A percentile compares a stretch with the other conserved stretches of the same genome.
These are phyloP conservation scores for Heliothis virescens DNA, from an alignment of 1,140 invertebrate genomes.

Conservation along the genomic window DNA sequence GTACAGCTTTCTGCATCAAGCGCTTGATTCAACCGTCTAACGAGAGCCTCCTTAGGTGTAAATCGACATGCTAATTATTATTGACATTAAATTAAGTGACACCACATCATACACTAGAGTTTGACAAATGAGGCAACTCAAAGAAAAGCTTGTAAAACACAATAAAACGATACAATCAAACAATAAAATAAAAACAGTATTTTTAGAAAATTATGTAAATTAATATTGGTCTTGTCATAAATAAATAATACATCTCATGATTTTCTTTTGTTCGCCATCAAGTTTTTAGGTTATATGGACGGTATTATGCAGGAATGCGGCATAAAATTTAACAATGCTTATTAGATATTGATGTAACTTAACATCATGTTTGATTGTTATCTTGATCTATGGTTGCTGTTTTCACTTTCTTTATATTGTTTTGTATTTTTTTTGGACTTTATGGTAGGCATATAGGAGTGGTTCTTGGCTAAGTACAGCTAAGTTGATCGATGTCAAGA, in stretches of 20 bases:
- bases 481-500: too few relatives aligned
- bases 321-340: constrained; percentile 31
- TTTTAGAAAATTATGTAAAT: constrained; percentile 43
- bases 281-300: constrained; percentile 6
- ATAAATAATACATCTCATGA: constrained; percentile 13
- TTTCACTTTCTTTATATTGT: constrained; percentile 9
- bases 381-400: not conserved
- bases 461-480: not conserved
- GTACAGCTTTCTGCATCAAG: too few relatives aligned
- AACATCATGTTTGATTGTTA: constrained; percentile 14
- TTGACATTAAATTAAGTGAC: too few relatives aligned
- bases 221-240: constrained; percentile 5
- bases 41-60: too few relatives aligned
- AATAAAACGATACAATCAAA: not conserved
- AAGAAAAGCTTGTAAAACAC: not conserved
- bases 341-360: constrained; percentile 27
- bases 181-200: constrained; percentile 8
- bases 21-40: too few relatives aligned
- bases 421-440: not conserved
- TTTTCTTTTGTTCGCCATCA: constrained; percentile 13
- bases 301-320: constrained; percentile 41
- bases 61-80: too few relatives aligned
- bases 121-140: too few relatives aligned
- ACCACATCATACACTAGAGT: too few relatives aligned
- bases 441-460: not conserved